phyloP scores from a whole-genome alignment of 64 coral and sea anemone species.

The Hydrozoanthus tunicans region DNA sequence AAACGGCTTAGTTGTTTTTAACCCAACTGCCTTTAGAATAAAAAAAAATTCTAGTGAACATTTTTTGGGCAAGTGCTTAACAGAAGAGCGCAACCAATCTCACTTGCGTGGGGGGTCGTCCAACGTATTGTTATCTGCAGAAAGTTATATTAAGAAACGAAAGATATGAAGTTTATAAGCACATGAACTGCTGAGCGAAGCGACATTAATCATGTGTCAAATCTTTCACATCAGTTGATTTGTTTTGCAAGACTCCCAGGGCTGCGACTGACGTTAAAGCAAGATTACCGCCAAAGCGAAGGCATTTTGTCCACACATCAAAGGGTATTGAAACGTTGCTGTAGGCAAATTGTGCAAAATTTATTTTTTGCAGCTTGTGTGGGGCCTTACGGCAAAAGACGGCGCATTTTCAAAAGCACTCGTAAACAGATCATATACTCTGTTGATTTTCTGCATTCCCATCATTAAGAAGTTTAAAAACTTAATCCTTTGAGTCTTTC shows the following conservation, averaged over 20 bases:
- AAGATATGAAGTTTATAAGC: constrained; percentile 35
- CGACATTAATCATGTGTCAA: constrained; percentile 24
- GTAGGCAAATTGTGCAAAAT: background rate
- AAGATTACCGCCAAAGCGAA: constrained; percentile 9
- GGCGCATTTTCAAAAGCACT: background rate
- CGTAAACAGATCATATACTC: background rate
- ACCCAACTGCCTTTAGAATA: background rate
- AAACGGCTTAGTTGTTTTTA: background rate
- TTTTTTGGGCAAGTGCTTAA: background rate
- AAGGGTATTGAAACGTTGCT: background rate
- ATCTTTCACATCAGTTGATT: constrained; percentile 3
- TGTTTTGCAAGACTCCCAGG: background rate
- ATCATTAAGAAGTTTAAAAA: background rate
- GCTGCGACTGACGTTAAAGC: background rate
- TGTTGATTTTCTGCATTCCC: background rate
- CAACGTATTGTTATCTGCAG: background rate
- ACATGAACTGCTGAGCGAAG: background rate
- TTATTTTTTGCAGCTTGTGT: background rate
- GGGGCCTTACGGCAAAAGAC: background rate
- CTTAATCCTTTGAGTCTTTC: too few species aligned
- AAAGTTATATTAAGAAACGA: constrained; percentile 30
- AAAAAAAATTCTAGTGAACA: background rate
- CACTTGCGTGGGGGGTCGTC: background rate
- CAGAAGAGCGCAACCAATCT: background rate
- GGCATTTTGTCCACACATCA: background rate